Base-by-base conservation (phyloP, 2,888 invertebrate genomes). In the Nycteola revayana region DNA sequence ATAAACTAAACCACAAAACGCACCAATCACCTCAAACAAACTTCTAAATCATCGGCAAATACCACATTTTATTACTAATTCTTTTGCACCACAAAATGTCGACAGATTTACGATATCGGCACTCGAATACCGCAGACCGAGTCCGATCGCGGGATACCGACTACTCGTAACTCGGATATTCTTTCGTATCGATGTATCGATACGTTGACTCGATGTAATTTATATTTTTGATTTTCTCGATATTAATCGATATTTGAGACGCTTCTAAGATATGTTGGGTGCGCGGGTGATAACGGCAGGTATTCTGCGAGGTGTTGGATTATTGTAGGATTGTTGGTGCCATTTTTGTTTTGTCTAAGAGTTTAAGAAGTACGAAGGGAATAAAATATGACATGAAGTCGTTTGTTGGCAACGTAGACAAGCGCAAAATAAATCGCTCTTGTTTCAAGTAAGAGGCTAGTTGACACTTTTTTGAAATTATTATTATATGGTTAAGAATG, bases 201-300 rank as follows among this genome's bases (percentile, higher is more conserved):
- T 63, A 60, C 57, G 60, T 65, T 67, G 49, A 50, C 49, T 58
- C 36, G 39, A 21, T 55, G 69, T 67, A 66, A 73, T 75, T 75
- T 74, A 75, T 71, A 68, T 66, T 67, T 64, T 57, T 62, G 69
- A 69, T 67, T 63, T 58, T 54, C 58, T 55, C 43, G 68, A 74
- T 76, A 74, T 69, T 70, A 73, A 73, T 77, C 71, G 73, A 66
- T 70, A 73, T 66, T 66, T 61, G 68, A 67, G 66, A 64, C 65
- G 58, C 59, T 59, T 58, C 67, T 58, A 53, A 65, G 58, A 61
- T 66, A 56, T 38, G 54, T 57, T 28, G 36, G 45, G 28, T 41
- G 26, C 10, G 4, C 28, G 18, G 5, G 25, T 27, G 56, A 49
- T 54, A 48, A 46, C 24, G 24, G 8, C 11, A 34, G 25, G 29